Conservation (phyloP, 2,888 invertebrate species). For the Netelia inedita region DNA sequence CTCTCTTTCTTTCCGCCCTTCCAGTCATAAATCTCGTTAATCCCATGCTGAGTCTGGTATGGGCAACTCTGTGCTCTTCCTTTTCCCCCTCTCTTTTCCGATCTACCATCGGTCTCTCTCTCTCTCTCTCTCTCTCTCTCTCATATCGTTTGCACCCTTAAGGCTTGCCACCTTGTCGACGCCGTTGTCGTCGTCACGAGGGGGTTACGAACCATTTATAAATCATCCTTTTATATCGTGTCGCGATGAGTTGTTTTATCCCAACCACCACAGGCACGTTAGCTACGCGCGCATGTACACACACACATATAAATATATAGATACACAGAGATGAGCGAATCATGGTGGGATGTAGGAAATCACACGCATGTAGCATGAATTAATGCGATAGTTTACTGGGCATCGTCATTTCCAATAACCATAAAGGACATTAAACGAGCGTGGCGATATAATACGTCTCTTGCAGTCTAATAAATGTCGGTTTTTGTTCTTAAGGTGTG, state of each 20-base stretch:
- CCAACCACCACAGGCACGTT: slow-evolving; percentile 6
- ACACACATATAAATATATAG: slow-evolving; percentile 6
- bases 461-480: slow-evolving; percentile 12
- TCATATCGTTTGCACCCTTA: slow-evolving; percentile 56
- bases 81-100: slow-evolving; percentile 13
- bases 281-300: background rate
- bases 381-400: slow-evolving; percentile 34
- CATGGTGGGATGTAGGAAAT: slow-evolving; percentile 7
- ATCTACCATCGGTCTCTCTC: background rate
- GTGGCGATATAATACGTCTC: slow-evolving; percentile 21
- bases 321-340: background rate
- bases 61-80: slow-evolving; percentile 41
- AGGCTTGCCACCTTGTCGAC: slow-evolving; percentile 51
- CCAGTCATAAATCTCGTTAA: slow-evolving; percentile 70
- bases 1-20: slow-evolving; percentile 42
- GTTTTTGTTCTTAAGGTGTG: background rate
- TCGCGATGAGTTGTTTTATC: slow-evolving; percentile 62
- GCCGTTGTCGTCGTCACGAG: slow-evolving; percentile 32
- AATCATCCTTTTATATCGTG: slow-evolving; percentile 67
- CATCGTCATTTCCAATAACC: slow-evolving; percentile 61
- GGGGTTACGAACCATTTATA: slow-evolving; percentile 62
- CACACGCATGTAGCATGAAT: slow-evolving; percentile 12
- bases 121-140: slow-evolving; percentile 34
- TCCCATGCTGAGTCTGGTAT: slow-evolving; percentile 66
- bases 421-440: slow-evolving; percentile 40